phyloP scores from a whole-genome alignment of 2,888 invertebrate genomes.

The Drosophila melanosoma region DNA sequence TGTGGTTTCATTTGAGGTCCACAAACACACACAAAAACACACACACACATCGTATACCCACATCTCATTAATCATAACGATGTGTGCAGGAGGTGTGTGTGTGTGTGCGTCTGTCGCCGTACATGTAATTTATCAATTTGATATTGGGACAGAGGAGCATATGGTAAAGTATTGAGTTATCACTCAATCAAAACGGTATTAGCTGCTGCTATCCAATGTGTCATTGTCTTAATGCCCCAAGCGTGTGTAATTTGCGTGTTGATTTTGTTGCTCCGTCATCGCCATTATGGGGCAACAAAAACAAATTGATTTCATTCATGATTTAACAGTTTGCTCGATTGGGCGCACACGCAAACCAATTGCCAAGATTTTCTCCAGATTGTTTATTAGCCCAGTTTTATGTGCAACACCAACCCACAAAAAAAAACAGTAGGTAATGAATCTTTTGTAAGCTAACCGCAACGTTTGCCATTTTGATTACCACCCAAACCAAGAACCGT shows the following conservation, averaged over 20 bases:
- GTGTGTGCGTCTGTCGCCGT: slow-evolving; percentile 14
- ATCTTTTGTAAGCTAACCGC: slow-evolving; percentile 56
- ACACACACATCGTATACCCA: slow-evolving; percentile 2
- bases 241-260: slow-evolving; percentile 54
- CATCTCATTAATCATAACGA: slow-evolving; percentile 65
- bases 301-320: slow-evolving; percentile 76
- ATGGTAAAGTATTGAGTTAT: slow-evolving; percentile 67
- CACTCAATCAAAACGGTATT: slow-evolving; percentile 75
- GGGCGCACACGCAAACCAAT: slow-evolving; percentile 71
- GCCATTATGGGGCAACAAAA: slow-evolving; percentile 49
- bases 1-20: slow-evolving; percentile 16
- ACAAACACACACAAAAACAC: not conserved
- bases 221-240: slow-evolving; percentile 64
- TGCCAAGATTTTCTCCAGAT: slow-evolving; percentile 45
- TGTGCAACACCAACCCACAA: slow-evolving; percentile 14
- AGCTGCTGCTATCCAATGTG: slow-evolving; percentile 51
- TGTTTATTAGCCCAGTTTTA: slow-evolving; percentile 61
- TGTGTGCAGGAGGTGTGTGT: slow-evolving; percentile 1
- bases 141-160: slow-evolving; percentile 19
- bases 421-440: slow-evolving; percentile 41
- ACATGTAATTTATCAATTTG: slow-evolving; percentile 64
- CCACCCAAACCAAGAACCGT: not conserved
- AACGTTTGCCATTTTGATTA: slow-evolving; percentile 8
- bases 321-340: slow-evolving; percentile 67
- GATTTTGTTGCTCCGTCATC: slow-evolving; percentile 29